Percentiles rank a stretch among this genome's conserved stretches.
phyloP scores from a whole-genome alignment of 2,113 vertebrate species.

The Scatophagus argus region DNA sequence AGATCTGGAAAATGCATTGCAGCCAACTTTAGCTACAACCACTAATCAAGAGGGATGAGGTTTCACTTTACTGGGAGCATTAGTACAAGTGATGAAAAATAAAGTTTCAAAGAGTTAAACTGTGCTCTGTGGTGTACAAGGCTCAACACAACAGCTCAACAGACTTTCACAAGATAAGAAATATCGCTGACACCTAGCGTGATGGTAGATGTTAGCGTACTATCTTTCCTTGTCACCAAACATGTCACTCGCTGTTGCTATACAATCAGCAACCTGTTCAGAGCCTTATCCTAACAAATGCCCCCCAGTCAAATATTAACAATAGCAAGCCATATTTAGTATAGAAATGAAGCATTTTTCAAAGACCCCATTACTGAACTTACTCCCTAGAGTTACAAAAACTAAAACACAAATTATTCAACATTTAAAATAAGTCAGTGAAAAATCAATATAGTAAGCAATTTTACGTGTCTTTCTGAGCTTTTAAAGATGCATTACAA shows the following conservation, averaged over 20 bases:
- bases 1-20: constrained; percentile 49
- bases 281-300: constrained; percentile 48
- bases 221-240: constrained; percentile 69
- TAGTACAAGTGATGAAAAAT: constrained; percentile 14
- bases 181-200: constrained; percentile 48
- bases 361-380: background rate
- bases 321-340: background rate
- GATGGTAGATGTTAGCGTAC: constrained; percentile 47
- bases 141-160: no score
- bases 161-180: constrained; percentile 68
- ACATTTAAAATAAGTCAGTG: background rate
- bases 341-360: background rate
- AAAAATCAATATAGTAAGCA: background rate
- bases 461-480: background rate
- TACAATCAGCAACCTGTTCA: constrained; percentile 60
- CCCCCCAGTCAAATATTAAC: constrained; percentile 5
- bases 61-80: constrained; percentile 31
- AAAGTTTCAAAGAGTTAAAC: constrained; percentile 21
- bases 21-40: constrained; percentile 40
- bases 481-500: background rate
- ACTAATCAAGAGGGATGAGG: constrained; percentile 7
- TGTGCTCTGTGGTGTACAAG: constrained; percentile 28
- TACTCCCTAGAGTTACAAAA: background rate
- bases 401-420: background rate
- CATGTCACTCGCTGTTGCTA: constrained; percentile 38